Percentiles rank a stretch among this genome's conserved stretches.
Evolutionary conservation across 2,888 invertebrate species (phyloP).

Genomic region (Troides aeacus): DNA sequence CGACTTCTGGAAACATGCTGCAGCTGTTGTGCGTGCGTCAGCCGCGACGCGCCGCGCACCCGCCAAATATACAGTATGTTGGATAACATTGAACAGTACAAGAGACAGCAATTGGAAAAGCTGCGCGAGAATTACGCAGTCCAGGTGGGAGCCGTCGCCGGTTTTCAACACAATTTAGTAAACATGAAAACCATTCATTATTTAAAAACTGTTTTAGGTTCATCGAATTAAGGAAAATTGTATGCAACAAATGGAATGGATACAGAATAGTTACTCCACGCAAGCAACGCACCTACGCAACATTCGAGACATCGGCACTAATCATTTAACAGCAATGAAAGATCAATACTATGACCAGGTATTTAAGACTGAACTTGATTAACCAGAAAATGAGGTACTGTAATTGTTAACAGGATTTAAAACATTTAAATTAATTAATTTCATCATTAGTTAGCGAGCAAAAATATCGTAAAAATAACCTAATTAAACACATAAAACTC

Average conservation of each 20-base stretch:
- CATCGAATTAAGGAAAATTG: constrained; percentile 96
- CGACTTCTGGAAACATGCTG: constrained; percentile 87
- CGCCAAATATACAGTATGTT: constrained; percentile 92
- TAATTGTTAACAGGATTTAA: too few relatives aligned
- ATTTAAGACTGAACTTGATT: constrained; percentile 36
- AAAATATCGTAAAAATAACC: constrained; percentile 1
- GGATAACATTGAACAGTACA: constrained; percentile 94
- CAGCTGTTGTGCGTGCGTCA: constrained; percentile 87
- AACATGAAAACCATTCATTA: background rate
- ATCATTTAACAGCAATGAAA: constrained; percentile 89
- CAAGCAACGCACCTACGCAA: constrained; percentile 93
- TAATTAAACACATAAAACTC: constrained; percentile 22
- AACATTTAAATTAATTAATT: background rate
- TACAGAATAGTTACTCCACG: constrained; percentile 93
- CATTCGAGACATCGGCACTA: constrained; percentile 94
- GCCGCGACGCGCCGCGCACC: constrained; percentile 86
- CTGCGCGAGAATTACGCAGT: constrained; percentile 94
- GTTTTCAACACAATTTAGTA: background rate
- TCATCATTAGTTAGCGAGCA: background rate
- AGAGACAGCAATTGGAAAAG: constrained; percentile 92
- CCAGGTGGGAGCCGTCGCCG: constrained; percentile 82
- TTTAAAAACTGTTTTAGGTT: constrained; percentile 76
- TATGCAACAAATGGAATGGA: constrained; percentile 95
- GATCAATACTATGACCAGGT: constrained; percentile 97
- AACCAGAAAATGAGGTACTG: background rate